A percentile compares a stretch with the other conserved stretches of the same genome.
Evolutionary conservation across 2,797 vertebrate species (phyloP).

Genomic region (Lagorchestes hirsutus): DNA sequence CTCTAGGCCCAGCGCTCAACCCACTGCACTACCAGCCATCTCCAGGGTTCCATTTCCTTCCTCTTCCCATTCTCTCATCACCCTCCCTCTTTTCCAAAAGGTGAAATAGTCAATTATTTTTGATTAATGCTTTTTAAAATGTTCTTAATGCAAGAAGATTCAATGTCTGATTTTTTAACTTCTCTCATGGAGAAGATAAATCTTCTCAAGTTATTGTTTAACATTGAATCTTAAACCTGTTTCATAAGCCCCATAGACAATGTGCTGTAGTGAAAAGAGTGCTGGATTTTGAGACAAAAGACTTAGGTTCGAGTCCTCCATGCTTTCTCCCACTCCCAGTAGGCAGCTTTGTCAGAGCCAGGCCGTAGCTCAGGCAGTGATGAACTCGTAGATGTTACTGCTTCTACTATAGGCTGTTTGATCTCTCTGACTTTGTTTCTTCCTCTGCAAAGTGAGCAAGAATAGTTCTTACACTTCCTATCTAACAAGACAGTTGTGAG

Average conservation of each 20-base stretch:
- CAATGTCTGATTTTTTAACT: background rate
- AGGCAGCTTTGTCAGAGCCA: no score
- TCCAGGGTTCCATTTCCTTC: background rate
- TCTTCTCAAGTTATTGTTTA: background rate
- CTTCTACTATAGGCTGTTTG: no score
- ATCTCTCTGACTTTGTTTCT: background rate
- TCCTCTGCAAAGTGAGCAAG: background rate
- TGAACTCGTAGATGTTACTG: background rate
- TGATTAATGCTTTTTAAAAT: background rate
- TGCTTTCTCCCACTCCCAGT: no score
- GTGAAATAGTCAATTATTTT: background rate
- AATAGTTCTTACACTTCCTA: background rate
- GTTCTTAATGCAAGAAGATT: background rate
- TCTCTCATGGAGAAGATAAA: background rate
- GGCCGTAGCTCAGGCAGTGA: no score
- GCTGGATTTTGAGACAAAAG: no score
- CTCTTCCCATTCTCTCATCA: background rate
- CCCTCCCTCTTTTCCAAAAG: background rate
- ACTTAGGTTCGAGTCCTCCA: no score
- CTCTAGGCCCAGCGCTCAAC: no score
- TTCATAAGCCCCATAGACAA: background rate
- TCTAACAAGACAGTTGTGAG: no score
- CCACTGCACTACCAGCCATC: no score
- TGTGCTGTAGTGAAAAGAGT: no score
- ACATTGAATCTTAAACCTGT: background rate